Evolutionary conservation across 2,113 vertebrate genomes (phyloP).

Genomic region (Mormoops blainvillei): DNA sequence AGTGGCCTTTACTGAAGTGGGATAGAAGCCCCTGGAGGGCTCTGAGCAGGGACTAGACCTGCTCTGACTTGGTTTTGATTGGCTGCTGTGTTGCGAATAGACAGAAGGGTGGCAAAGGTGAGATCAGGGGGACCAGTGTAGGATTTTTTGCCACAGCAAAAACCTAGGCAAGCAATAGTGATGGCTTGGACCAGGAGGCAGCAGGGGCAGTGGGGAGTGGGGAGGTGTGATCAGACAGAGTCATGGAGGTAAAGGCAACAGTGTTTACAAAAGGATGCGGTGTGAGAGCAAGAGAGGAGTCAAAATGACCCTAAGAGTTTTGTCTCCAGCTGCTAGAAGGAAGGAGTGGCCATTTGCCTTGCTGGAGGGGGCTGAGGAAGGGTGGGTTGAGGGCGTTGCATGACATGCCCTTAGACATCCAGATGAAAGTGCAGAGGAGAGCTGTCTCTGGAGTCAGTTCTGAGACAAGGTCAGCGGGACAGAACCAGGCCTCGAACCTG

Average conservation of each 20-base stretch:
- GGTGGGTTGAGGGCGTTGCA: fast-evolving
- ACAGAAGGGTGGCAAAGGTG: background rate
- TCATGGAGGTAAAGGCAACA: background rate
- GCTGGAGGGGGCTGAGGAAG: background rate
- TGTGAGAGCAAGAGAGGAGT: background rate
- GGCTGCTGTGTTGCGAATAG: background rate
- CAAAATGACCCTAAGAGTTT: background rate
- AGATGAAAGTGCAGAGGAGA: background rate
- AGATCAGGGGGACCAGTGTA: background rate
- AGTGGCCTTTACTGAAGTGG: background rate
- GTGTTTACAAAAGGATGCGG: background rate
- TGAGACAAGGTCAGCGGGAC: background rate
- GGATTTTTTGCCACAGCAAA: background rate
- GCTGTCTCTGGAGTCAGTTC: background rate
- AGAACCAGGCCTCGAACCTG: background rate
- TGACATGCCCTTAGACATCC: background rate
- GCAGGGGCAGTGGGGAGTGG: background rate
- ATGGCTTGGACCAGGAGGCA: background rate
- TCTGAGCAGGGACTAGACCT: background rate
- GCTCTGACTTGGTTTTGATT: background rate
- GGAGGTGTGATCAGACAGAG: background rate
- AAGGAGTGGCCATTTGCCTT: background rate
- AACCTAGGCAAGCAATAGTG: background rate
- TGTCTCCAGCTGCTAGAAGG: background rate
- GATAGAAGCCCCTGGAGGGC: background rate